Evolutionary conservation across 2,888 invertebrate genomes (phyloP), one percentile per base, ranked within the genome.

Genomic region (Eurytoma adleriae): DNA sequence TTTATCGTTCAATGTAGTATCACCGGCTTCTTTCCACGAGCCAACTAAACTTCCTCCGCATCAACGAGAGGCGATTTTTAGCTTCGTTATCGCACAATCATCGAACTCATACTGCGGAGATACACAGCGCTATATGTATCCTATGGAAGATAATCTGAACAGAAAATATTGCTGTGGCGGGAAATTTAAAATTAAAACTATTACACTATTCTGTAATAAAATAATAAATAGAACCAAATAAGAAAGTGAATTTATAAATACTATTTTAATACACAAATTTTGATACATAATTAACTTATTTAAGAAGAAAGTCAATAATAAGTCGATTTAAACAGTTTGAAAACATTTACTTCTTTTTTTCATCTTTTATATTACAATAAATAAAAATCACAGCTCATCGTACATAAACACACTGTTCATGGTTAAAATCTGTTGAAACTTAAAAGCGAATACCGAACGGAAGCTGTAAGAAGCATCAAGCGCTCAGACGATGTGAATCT

Each of bases 401-500:
- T 5, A 27, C 20, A 67, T 14, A 66, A 24, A 57, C 24, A 67
- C 48, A 74, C 27, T 27, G 30, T 14, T 30, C 59, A 54, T 61
- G 52, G 30, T 30, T 3, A 74, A 66, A 64, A 27, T 74, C 66
- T 62, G 4, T 4, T 27, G 5, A 66, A 30, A 40, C 12, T 40
- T 10, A 57, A n/a, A 0, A 52, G 3, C 12, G 16, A 27, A 61
- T 4, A 16, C 18, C 20, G 3, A 40, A 56, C 52, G 72, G 72
- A 73, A 73, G 72, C 54, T 54, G 7, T 14, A 16, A 27, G 48
- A 30, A 4, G 30, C 2, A 30, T 30, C 30, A 30, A 30, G 30
- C 30, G 30, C 30, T 30, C 30, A 89, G 4, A 90, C 87, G 48
- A 88, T 83, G 2, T 88, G 85, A 13, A 88, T 79, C 67, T 91